Percentiles rank a stretch among this genome's conserved stretches.
Conservation (phyloP, 53 echinoderm and acorn worm genomes). For the Luidia sarsii region DNA sequence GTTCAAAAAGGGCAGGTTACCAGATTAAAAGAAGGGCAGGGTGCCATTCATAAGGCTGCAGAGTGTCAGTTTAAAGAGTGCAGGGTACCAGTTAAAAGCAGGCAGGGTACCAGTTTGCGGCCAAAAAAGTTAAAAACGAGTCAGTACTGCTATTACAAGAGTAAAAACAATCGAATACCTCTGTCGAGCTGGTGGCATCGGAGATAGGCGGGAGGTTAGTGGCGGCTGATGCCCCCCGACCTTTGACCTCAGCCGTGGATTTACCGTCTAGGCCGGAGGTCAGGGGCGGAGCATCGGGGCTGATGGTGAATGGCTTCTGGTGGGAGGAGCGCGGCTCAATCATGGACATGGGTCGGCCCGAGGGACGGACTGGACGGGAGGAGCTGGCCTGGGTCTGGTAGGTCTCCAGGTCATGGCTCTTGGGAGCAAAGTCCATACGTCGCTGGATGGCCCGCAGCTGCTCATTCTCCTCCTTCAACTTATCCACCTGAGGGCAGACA, state of each 20-base stretch:
- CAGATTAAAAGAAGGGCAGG: no score
- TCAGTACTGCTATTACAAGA: no score
- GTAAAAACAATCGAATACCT: no score
- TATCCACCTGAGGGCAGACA: constrained; percentile 95
- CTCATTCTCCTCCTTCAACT: constrained; percentile 89
- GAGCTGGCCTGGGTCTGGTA: constrained; percentile 46
- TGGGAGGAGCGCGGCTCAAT: constrained; percentile 61
- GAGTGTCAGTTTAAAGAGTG: no score
- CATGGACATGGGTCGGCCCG: constrained; percentile 81
- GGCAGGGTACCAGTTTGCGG: no score
- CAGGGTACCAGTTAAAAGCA: no score
- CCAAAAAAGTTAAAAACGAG: no score
- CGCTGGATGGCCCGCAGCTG: constrained; percentile 73
- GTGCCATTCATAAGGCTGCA: no score
- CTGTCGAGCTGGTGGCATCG: background rate
- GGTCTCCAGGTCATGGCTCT: constrained; percentile 62
- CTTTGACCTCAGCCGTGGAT: background rate
- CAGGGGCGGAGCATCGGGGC: background rate
- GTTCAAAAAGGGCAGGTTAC: no score
- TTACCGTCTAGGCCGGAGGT: background rate
- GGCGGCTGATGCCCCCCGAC: background rate
- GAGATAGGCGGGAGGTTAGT: constrained; percentile 26
- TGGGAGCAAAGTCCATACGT: constrained; percentile 61
- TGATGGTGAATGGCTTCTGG: constrained; percentile 57
- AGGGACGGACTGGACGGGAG: constrained; percentile 2